phyloP scores from a whole-genome alignment of 2,113 vertebrate genomes.

The Hymenochirus boettgeri region DNA sequence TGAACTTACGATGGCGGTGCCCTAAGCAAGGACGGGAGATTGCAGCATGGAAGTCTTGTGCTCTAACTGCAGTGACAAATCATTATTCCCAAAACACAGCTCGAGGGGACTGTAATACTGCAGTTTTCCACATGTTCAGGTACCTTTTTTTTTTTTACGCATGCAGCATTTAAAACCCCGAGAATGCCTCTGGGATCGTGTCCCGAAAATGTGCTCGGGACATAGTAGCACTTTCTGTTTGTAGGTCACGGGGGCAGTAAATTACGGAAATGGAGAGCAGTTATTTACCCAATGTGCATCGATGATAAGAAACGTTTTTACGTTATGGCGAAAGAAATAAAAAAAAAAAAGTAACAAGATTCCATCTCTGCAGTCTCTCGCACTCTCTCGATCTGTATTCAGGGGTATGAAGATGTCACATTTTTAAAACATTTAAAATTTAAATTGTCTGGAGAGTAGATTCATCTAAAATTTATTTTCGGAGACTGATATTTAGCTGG shows the following conservation, averaged over 20 bases:
- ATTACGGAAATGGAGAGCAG: slow-evolving; percentile 51
- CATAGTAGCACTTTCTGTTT: slow-evolving; percentile 50
- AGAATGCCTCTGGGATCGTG: slow-evolving; percentile 46
- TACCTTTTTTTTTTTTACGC: slow-evolving; percentile 54
- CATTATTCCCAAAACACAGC: slow-evolving; percentile 45
- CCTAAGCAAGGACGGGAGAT: slow-evolving; percentile 28
- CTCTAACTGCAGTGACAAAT: slow-evolving; percentile 44
- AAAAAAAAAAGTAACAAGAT: slow-evolving; percentile 47
- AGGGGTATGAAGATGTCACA: slow-evolving; percentile 57
- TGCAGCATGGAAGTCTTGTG: slow-evolving; percentile 30
- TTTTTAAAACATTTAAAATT: slow-evolving; percentile 64
- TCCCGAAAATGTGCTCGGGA: slow-evolving; percentile 48
- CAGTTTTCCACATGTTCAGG: slow-evolving; percentile 51
- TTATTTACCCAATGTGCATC: slow-evolving; percentile 49
- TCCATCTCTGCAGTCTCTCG: slow-evolving; percentile 50
- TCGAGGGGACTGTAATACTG: slow-evolving; percentile 50
- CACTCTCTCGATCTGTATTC: slow-evolving; percentile 47
- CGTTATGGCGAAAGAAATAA: not conserved
- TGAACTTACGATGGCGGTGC: slow-evolving; percentile 29
- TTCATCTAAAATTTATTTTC: slow-evolving; percentile 65
- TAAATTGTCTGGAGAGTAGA: slow-evolving; percentile 63
- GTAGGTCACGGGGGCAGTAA: slow-evolving; percentile 57
- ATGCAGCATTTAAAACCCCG: slow-evolving; percentile 51
- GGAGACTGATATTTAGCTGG: slow-evolving; percentile 60
- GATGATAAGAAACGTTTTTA: not conserved